Conservation (phyloP, 2,113 vertebrate genomes). For the Hippoglossus stenolepis region DNA sequence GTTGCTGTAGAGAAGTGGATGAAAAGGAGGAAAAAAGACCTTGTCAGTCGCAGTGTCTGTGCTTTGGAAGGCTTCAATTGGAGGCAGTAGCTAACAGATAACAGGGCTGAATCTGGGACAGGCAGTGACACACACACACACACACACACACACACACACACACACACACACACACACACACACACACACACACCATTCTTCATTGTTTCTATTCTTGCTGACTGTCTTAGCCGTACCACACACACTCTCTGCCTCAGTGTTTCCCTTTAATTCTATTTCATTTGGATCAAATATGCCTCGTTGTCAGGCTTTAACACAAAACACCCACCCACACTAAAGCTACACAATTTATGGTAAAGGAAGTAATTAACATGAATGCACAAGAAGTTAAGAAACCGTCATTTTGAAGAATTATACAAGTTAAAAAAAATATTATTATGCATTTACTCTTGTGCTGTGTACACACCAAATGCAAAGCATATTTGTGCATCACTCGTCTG, state of each 20-base stretch:
- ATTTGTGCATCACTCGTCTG: neutral
- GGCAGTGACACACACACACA: slow-evolving; percentile 19
- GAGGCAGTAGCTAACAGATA: slow-evolving; percentile 40
- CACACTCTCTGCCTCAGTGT: neutral
- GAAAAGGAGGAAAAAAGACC: neutral
- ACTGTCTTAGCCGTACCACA: slow-evolving; percentile 26
- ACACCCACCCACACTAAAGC: neutral
- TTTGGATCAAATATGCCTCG: neutral
- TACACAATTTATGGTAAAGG: neutral
- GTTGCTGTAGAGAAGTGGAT: neutral
- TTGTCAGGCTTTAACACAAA: neutral
- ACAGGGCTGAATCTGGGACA: slow-evolving; percentile 45
- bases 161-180: too few relatives aligned
- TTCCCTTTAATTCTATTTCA: neutral
- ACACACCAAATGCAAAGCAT: neutral
- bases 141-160: slow-evolving; percentile 15
- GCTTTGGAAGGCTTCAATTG: slow-evolving; percentile 28
- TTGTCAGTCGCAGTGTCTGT: slow-evolving; percentile 40
- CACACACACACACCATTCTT: slow-evolving; percentile 3
- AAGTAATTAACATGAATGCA: neutral
- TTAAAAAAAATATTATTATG: too few relatives aligned
- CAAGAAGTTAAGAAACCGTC: neutral
- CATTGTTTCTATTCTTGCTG: slow-evolving; percentile 1
- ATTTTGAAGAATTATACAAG: neutral
- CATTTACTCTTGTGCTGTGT: neutral